Evolutionary conservation across 2,888 invertebrate species (phyloP), one percentile per base, ranked within the genome.

Genomic region (Adelognathus sp.): DNA sequence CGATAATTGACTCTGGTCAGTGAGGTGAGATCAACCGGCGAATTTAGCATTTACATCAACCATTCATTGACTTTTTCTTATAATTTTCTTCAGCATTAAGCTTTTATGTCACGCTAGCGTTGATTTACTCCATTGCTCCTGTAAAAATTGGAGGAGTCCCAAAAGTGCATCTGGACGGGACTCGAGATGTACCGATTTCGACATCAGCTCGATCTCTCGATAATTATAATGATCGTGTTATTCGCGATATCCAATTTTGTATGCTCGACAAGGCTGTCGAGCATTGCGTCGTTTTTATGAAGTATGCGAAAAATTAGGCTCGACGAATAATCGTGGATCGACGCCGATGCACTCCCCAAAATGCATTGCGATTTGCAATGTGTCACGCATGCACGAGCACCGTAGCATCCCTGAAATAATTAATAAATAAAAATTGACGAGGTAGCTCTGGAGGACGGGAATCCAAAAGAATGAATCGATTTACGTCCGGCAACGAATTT

Each of bases 341-440:
- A 74, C 80, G 80, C 80, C 80, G 75, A 79, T 75, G 75, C 82
- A 81, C 73, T 79, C 76, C 77, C 76, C 78, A 63, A 73, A 82
- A 75, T 71, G 83, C 83, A 80, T 73, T 44, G 77, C 81, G 80
- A 44, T 82, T 64, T 70, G 58, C 74, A 82, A 66, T 58, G 69
- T 24, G 58, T 75, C 75, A 81, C 77, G 73, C 46, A 58, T 80
- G 80, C 82, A 82, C 81, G 79, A 79, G 74, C 81, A 82, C 79
- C 63, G 36, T 46, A 56, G 56, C 69, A 60, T 60, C 50, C 63
- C 56, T 39, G 9, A 54, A 61, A 41, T 39, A 52, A 24, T n/a
- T n/a, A 63, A 61, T 1, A 41, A 29, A 39, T 21, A 41, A n/a
- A 41, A 21, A 54, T n/a, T 36, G 9, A 73, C 31, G 36, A 29